phyloP scores from a whole-genome alignment of 2,113 vertebrate genomes.

The Syngnathus typhle region DNA sequence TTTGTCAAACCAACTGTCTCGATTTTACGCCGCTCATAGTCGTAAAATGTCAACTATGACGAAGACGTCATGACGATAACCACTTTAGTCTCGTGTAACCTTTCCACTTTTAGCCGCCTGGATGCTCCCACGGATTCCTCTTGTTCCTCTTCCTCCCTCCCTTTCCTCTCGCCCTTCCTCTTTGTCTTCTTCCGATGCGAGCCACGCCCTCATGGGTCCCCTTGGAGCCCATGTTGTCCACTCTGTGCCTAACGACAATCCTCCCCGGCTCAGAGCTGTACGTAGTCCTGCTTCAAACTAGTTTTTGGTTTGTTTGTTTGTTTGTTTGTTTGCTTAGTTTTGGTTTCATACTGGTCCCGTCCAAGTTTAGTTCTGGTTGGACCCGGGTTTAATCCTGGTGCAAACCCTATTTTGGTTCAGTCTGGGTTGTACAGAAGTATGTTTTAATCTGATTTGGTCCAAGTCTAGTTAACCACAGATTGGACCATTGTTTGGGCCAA shows the following conservation, averaged over 20 bases:
- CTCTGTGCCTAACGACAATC: conserved; percentile 86
- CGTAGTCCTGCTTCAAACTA: conserved; percentile 13
- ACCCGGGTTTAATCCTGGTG: background rate
- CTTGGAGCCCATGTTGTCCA: conserved; percentile 91
- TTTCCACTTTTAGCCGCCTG: background rate
- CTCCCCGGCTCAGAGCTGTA: conserved; percentile 74
- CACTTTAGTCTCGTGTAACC: conserved; percentile 5
- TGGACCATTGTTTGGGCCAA: background rate
- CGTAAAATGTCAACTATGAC: conserved; percentile 35
- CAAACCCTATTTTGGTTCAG: background rate
- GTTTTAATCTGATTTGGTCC: background rate
- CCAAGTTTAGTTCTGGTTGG: background rate
- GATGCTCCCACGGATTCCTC: background rate
- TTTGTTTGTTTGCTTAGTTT: background rate
- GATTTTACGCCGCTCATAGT: background rate
- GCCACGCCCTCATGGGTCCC: conserved; percentile 83
- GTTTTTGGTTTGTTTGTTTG: too few species aligned
- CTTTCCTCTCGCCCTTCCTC: background rate
- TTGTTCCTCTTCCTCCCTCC: background rate
- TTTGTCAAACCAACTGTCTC: background rate
- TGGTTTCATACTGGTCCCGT: background rate
- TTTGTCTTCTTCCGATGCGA: conserved; percentile 37
- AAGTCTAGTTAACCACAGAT: conserved; percentile 16
- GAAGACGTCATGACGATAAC: background rate
- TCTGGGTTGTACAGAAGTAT: background rate